Conservation (phyloP, 37 sponge, comb jelly and placozoan species). For the Crambe crambe region DNA sequence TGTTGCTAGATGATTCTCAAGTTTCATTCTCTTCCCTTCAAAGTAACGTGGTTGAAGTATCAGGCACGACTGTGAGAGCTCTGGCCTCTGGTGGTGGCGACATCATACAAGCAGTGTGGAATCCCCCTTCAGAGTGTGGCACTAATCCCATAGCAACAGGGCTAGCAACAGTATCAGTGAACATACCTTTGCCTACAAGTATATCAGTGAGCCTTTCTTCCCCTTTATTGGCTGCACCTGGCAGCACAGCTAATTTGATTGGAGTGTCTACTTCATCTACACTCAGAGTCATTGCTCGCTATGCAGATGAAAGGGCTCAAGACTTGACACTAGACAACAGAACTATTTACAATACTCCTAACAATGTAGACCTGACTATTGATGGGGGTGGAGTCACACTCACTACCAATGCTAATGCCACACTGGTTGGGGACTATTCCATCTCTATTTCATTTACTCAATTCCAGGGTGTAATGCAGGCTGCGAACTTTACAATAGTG, state of each 20-base stretch:
- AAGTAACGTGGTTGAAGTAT: slow-evolving; percentile 24
- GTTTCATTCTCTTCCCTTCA: slow-evolving; percentile 39
- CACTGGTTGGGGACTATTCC: slow-evolving; percentile 8
- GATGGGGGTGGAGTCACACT: not conserved
- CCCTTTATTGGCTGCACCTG: slow-evolving; percentile 6
- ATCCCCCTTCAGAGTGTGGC: slow-evolving; percentile 2
- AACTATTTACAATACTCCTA: slow-evolving; percentile 16
- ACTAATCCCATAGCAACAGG: slow-evolving; percentile 16
- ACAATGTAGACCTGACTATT: not conserved
- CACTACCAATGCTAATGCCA: not conserved
- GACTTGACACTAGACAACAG: slow-evolving; percentile 46
- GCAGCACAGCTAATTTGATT: slow-evolving; percentile 19
- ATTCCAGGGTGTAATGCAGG: slow-evolving; percentile 22
- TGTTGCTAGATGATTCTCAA: slow-evolving; percentile 12
- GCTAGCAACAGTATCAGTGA: slow-evolving; percentile 9
- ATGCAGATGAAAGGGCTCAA: slow-evolving; percentile 9
- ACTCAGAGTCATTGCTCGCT: slow-evolving; percentile 22
- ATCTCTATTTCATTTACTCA: slow-evolving; percentile 48
- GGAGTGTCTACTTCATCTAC: slow-evolving; percentile 20
- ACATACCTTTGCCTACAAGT: slow-evolving; percentile 15
- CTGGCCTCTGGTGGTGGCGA: slow-evolving; percentile 31
- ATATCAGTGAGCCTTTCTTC: slow-evolving; percentile 8
- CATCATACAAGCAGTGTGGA: slow-evolving; percentile 48
- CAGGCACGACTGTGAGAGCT: slow-evolving; percentile 11
- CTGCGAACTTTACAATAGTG: slow-evolving; percentile 40